phyloP scores from a whole-genome alignment of 2,113 vertebrate genomes.

The Ophiodon elongatus region DNA sequence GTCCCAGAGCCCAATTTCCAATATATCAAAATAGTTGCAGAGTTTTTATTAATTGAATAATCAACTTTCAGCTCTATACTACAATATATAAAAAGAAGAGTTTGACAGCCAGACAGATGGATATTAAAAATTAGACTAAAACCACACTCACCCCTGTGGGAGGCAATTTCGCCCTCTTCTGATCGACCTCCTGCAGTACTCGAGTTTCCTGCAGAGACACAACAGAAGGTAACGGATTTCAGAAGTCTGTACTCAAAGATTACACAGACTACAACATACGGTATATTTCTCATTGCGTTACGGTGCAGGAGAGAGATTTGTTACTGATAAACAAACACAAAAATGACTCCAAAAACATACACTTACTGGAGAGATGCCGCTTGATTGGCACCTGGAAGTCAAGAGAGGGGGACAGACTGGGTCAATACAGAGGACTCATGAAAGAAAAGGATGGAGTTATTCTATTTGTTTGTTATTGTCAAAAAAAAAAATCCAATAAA shows the following conservation, averaged over 20 bases:
- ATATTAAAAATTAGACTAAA: neutral
- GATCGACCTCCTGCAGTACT: constrained; percentile 74
- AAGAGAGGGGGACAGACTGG: constrained; percentile 6
- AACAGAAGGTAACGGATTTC: constrained; percentile 12
- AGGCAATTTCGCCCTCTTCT: constrained; percentile 72
- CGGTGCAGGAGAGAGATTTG: neutral
- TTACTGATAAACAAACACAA: neutral
- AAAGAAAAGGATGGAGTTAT: neutral
- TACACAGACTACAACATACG: neutral
- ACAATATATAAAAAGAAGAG: neutral
- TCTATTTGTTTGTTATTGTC: neutral
- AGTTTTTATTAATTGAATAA: neutral
- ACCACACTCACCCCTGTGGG: constrained; percentile 76
- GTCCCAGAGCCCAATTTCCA: neutral
- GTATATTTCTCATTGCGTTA: neutral
- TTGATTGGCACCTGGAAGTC: constrained; percentile 86
- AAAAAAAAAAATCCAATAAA: neutral
- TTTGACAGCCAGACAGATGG: neutral
- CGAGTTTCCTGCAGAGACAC: constrained; percentile 74
- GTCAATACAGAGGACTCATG: neutral
- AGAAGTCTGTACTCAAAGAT: neutral
- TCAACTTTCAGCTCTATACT: neutral
- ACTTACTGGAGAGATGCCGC: constrained; percentile 89
- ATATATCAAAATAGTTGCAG: neutral
- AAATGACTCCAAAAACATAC: neutral